A percentile compares a stretch with the other conserved stretches of the same genome.
Evolutionary conservation across 2,797 vertebrate species (phyloP).

Genomic region (Siniperca undulata): DNA sequence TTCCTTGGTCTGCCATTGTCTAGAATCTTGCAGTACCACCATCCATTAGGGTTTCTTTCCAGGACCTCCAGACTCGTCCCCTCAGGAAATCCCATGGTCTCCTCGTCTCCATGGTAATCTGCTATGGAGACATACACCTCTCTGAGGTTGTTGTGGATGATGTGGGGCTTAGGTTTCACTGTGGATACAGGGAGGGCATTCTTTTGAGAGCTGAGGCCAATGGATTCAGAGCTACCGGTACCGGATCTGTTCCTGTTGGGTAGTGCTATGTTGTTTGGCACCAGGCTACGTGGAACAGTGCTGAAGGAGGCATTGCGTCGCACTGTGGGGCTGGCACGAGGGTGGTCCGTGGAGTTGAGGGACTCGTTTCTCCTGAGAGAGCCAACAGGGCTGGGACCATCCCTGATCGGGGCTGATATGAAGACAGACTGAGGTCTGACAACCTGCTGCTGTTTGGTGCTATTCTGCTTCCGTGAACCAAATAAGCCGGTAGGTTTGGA

Average conservation of each 20-base stretch:
- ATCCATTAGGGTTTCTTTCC: conserved; percentile 98
- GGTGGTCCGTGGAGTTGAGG: conserved; percentile 91
- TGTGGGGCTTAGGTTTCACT: conserved; percentile 95
- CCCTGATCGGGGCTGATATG: conserved; percentile 87
- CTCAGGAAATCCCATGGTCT: conserved; percentile 99
- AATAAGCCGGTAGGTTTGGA: conserved; percentile 87
- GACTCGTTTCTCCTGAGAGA: conserved; percentile 97
- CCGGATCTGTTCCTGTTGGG: conserved; percentile 75
- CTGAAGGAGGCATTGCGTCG: conserved; percentile 96
- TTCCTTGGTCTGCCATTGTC: conserved; percentile 94
- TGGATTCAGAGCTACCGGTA: conserved; percentile 82
- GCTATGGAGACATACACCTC: conserved; percentile 97
- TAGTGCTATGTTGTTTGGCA: conserved; percentile 75
- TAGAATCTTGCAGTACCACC: conserved; percentile 99
- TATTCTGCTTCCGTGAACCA: conserved; percentile 92
- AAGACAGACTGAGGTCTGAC: conserved; percentile 98
- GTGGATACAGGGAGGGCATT: conserved; percentile 93
- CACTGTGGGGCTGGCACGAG: conserved; percentile 85
- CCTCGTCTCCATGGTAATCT: conserved; percentile 98
- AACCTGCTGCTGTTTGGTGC: conserved; percentile 91
- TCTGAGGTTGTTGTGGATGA: conserved; percentile 96
- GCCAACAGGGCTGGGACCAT: conserved; percentile 82
- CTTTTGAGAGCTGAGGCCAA: conserved; percentile 85
- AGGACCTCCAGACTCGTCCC: conserved; percentile 98
- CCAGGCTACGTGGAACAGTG: conserved; percentile 73